These are phyloP conservation scores for Lasius fuliginosus DNA, from an alignment of 2,888 invertebrate species.

Conservation along the genomic window DNA sequence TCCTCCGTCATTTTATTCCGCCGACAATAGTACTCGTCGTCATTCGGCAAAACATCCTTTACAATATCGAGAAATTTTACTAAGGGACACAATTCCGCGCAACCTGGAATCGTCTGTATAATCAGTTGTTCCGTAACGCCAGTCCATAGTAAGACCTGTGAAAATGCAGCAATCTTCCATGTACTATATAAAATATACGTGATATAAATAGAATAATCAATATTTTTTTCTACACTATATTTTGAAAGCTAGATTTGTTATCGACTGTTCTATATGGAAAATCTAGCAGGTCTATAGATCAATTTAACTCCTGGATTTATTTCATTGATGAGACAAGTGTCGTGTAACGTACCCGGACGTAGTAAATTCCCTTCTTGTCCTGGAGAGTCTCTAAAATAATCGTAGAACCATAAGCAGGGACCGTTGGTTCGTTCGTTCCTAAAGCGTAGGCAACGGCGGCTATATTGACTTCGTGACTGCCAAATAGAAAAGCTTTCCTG, in stretches of 20 bases:
- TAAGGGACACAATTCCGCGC: slow-evolving; percentile 83
- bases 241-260: neutral
- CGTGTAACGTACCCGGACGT: slow-evolving; percentile 75
- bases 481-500: slow-evolving; percentile 81
- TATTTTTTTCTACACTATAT: neutral
- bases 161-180: slow-evolving; percentile 27
- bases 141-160: slow-evolving; percentile 84
- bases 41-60: slow-evolving; percentile 78
- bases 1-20: slow-evolving; percentile 11
- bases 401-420: slow-evolving; percentile 82
- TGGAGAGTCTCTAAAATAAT: slow-evolving; percentile 81
- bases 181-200: neutral
- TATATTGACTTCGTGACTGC: slow-evolving; percentile 81
- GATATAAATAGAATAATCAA: neutral
- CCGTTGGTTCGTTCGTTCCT: slow-evolving; percentile 78
- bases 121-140: slow-evolving; percentile 81
- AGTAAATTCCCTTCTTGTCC: slow-evolving; percentile 77
- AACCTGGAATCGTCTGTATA: slow-evolving; percentile 83
- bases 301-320: neutral
- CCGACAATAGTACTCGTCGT: slow-evolving; percentile 77
- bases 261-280: neutral
- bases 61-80: slow-evolving; percentile 82
- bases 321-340: neutral
- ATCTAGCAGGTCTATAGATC: neutral
- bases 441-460: slow-evolving; percentile 78